Evolutionary conservation across 2,888 invertebrate genomes (phyloP), one percentile per base, ranked within the genome.

Genomic region (Drosophila macrospina): DNA sequence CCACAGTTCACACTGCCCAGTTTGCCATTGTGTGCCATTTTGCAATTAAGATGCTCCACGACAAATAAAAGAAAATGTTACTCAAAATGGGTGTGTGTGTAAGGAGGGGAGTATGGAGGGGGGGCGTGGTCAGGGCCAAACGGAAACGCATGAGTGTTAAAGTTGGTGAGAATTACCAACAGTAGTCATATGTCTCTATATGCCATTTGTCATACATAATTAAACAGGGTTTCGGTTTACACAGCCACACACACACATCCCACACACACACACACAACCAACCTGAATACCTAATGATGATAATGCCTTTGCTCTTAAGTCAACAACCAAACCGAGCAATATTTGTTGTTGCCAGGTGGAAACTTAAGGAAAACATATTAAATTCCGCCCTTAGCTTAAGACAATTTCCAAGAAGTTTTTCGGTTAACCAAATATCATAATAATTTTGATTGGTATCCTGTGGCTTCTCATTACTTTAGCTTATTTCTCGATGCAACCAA

Each of bases 131-230:
- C 6, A 8, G 28, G 8, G 28, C 28, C 36, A 20, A 39, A 52
- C 24, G 48, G 60, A 66, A 55, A 45, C 52, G 36, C 60, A 39
- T 54, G 54, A 56, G 67, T 67, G 63, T 69, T 52, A 36, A 68
- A 64, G 68, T 61, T 51, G 61, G 64, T 61, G 55, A 41, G 52
- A 74, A 52, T 60, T 66, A 50, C 24, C 55, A 61, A 47, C 52
- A 45, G 62, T 48, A 39, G 37, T 54, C 69, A 65, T 85, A 70
- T 76, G 83, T 86, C 86, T 80, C 77, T 63, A 80, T 82, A 77
- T 76, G 86, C 66, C 83, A 80, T 68, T 86, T 83, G 73, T 69
- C 70, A 76, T 88, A 69, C 86, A 82, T 82, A 76, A 82, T 85
- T 76, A 57, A 87, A 60, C 42, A 51, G 60, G 45, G 54, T 39